Conservation (phyloP, 35 echinoderm and acorn worm genomes). For the Apostichopus californicus region DNA sequence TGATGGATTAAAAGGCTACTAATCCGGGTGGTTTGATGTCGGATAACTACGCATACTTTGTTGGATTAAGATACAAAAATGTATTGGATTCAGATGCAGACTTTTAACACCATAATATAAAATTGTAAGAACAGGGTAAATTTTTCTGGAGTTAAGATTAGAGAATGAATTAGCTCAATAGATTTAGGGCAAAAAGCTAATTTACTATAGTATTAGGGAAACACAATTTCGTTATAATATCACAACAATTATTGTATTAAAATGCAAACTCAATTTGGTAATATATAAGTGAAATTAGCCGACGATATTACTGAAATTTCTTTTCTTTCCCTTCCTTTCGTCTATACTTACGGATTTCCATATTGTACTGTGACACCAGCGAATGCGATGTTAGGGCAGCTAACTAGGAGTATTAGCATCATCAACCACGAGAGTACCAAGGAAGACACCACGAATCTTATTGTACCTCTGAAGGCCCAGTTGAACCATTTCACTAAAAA, state of each 20-base stretch:
- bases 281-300: not conserved
- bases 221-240: too few relatives aligned
- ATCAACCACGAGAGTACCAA: slow-evolving; percentile 49
- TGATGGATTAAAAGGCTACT: too few relatives aligned
- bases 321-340: not conserved
- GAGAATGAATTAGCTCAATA: too few relatives aligned
- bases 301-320: not conserved
- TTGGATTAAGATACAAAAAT: too few relatives aligned
- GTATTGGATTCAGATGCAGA: too few relatives aligned
- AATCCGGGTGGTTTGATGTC: too few relatives aligned
- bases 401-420: slow-evolving; percentile 32
- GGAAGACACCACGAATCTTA: slow-evolving; percentile 50
- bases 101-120: too few relatives aligned
- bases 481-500: slow-evolving; percentile 64
- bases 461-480: slow-evolving; percentile 57
- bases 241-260: not conserved
- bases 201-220: too few relatives aligned
- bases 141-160: too few relatives aligned
- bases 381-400: slow-evolving; percentile 62
- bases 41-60: too few relatives aligned
- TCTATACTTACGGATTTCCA: slow-evolving; percentile 60
- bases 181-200: too few relatives aligned
- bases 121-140: too few relatives aligned
- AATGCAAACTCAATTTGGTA: not conserved
- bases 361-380: slow-evolving; percentile 79